Conservation (phyloP, 2,888 invertebrate species). For the Diabrotica balteata region DNA sequence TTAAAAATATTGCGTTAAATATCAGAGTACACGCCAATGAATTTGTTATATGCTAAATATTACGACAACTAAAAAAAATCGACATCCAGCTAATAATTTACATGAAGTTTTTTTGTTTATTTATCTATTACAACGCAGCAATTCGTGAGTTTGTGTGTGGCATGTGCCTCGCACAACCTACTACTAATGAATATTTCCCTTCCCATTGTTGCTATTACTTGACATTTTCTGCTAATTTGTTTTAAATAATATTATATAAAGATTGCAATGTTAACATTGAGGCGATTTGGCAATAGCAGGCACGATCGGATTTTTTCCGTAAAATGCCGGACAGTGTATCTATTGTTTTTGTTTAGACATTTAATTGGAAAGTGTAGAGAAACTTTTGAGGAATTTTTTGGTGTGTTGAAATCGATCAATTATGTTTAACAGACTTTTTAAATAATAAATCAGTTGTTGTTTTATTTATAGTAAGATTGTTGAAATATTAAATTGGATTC, state of each 20-base stretch:
- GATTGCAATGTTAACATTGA: conserved; percentile 29
- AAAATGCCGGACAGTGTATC: conserved; percentile 17
- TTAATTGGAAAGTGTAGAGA: conserved; percentile 20
- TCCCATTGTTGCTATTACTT: conserved; percentile 34
- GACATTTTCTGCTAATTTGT: conserved; percentile 37
- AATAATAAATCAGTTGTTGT: too few relatives aligned
- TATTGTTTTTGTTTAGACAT: conserved; percentile 16
- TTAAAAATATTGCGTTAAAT: too few relatives aligned
- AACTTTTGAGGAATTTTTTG: conserved; percentile 12
- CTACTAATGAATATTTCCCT: conserved; percentile 40
- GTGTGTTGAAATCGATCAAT: neutral
- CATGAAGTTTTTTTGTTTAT: too few relatives aligned
- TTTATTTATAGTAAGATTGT: too few relatives aligned
- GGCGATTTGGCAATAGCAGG: conserved; percentile 6
- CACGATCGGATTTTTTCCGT: conserved; percentile 5
- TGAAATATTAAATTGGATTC: too few relatives aligned
- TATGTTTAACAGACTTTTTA: neutral
- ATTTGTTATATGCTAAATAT: too few relatives aligned
- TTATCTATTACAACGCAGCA: conserved; percentile 14
- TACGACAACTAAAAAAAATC: too few relatives aligned
- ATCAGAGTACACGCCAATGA: too few relatives aligned
- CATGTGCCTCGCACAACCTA: conserved; percentile 34
- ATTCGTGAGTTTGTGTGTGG: conserved; percentile 46
- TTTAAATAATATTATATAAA: conserved; percentile 30
- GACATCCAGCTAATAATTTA: too few relatives aligned